Base-by-base conservation (phyloP, 37 sponge, comb jelly and placozoan genomes). In the Diacarnus erythraeanus region DNA sequence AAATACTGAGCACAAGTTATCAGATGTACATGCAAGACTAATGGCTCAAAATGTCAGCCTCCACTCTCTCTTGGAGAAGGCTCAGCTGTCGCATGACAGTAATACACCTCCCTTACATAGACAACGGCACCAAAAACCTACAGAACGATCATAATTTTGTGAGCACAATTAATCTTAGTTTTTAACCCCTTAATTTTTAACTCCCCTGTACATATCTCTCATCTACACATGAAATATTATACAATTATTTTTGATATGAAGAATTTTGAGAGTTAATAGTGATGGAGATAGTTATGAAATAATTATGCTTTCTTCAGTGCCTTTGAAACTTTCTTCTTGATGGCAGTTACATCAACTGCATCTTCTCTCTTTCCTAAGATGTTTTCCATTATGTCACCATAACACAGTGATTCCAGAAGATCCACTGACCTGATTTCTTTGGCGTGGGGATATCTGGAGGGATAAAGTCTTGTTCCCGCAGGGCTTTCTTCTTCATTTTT, bases 41-140 rank as follows among this genome's bases (percentile, higher is more conserved):
- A 82, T 85, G 89, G 41, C 81, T 12, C 77, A 82, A 37, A 93
- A 93, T 38, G 56, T 85, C 31, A 88, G 83, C 42, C 83, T 93
- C 8, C 82, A 77, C 26, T 77, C 88, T 5, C 74, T 88, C 36
- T 73, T 93, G 74, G 82, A 91, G 60, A 40, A 57, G 42, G 4
- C 63, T 59, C 38, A 33, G 31, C 15, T 38, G 27, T 74, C 34
- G 54, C 74, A 74, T 38, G 65, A 77, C 65, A 34, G 23, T n/a
- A n/a, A n/a, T n/a, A n/a, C n/a, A n/a, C n/a, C n/a, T n/a, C n/a
- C n/a, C n/a, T n/a, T n/a, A n/a, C n/a, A n/a, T n/a, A n/a, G n/a
- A n/a, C n/a, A n/a, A n/a, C 42, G 10, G 17, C 15, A 29, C 54
- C 31, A 6, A 43, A 43, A 74, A 43, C 54, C 58, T 36, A 9